Conservation (phyloP, 1,140 invertebrate species). For the Caenorhabditis latens region DNA sequence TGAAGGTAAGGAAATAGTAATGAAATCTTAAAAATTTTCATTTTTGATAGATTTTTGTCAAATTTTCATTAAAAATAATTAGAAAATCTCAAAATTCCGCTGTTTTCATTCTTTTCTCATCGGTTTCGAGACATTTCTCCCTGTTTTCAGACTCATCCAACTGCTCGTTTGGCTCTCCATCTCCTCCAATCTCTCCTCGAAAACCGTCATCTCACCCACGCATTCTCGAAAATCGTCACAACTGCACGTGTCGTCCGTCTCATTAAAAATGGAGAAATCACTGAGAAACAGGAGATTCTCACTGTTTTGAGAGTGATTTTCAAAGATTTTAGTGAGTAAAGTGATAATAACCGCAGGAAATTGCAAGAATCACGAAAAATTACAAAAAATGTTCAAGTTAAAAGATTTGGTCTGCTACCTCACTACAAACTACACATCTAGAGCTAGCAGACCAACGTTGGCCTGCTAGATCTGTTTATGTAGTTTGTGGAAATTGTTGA, state of each 20-base stretch:
- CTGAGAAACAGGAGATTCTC: constrained; percentile 23
- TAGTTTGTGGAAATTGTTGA: background rate
- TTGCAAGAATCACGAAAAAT: too few species aligned
- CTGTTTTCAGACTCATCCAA: background rate
- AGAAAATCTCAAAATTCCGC: too few species aligned
- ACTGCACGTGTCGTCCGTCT: constrained; percentile 29
- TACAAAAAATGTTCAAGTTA: too few species aligned
- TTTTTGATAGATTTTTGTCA: too few species aligned
- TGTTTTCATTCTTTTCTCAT: too few species aligned
- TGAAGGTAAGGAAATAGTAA: background rate
- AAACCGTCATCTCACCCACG: background rate
- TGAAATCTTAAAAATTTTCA: background rate
- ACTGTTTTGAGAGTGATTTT: constrained; percentile 14
- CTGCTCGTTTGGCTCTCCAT: background rate
- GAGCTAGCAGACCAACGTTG: too few species aligned
- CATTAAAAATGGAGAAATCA: constrained; percentile 22
- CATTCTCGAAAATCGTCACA: background rate
- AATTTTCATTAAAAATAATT: too few species aligned
- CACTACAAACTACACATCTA: background rate
- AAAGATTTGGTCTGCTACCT: background rate
- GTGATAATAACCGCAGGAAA: too few species aligned
- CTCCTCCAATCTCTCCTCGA: background rate
- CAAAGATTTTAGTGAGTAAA: constrained; percentile 36
- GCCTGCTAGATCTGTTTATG: too few species aligned
- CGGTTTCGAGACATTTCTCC: too few species aligned